These are phyloP conservation scores for Ornithorhynchus anatinus DNA, from an alignment of 2,113 vertebrate genomes.

Conservation along the genomic window DNA sequence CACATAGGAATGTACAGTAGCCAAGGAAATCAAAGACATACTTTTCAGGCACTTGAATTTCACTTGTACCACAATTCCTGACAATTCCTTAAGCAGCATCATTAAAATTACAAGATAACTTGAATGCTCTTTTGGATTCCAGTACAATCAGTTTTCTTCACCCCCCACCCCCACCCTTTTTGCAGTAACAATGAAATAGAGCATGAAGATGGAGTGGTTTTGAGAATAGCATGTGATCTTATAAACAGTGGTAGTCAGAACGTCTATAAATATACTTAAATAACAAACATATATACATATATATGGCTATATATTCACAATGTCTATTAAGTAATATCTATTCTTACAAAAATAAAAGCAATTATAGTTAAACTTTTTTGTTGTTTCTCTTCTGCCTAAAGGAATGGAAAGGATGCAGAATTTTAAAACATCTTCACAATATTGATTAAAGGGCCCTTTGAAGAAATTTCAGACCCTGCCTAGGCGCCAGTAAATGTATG, in stretches of 20 bases:
- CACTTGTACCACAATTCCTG: no score
- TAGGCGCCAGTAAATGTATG: background rate
- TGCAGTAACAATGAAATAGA: no score
- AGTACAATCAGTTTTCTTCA: no score
- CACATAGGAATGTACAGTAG: no score
- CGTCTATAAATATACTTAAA: constrained; percentile 78
- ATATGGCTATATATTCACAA: constrained; percentile 52
- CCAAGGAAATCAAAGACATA: no score
- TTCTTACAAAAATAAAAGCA: constrained; percentile 71
- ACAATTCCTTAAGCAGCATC: no score
- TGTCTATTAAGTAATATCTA: constrained; percentile 38
- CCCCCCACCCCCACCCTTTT: no score
- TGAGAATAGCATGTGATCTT: constrained; percentile 28
- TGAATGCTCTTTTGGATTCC: no score
- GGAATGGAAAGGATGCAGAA: constrained; percentile 13
- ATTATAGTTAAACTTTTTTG: constrained; percentile 21
- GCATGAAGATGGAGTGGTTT: no score
- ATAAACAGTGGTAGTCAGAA: constrained; percentile 58
- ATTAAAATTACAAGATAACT: no score
- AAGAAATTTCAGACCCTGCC: background rate
- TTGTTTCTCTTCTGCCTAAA: background rate
- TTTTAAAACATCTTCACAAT: background rate
- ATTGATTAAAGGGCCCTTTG: background rate
- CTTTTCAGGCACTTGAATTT: no score
- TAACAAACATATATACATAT: constrained; percentile 64